Evolutionary conservation across 2,797 vertebrate genomes (phyloP), one percentile per base, ranked within the genome.

Genomic region (Crenichthys baileyi): DNA sequence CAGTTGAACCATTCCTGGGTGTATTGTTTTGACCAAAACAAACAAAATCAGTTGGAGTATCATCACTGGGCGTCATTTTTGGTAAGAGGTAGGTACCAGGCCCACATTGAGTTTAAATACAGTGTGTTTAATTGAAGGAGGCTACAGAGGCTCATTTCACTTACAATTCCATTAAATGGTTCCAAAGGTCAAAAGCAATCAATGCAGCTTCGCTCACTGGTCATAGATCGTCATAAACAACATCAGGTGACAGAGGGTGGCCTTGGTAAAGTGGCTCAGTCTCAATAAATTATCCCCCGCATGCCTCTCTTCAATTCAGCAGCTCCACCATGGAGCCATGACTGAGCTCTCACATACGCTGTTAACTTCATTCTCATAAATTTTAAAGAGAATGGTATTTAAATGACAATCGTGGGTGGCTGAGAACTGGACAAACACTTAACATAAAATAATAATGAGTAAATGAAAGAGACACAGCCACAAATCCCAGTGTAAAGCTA

Each of bases 151-250:
- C 36, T 39, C 31, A 63, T 77, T 13, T 44, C 22, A 68, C 72
- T 70, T 63, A 44, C 22, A 8, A 20, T 77, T 77, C 51, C 15
- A 77, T 7, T 31, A 56, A 67, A 75, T 77, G 70, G 67, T 31
- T 84, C 73, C 79, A 81, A 80, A 83, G 86, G 80, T 89, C 50
- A 83, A 71, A 51, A 71, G 26, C 50, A 78, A 63, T 24, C 24
- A 41, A 41, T 22, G 56, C 48, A 51, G 18, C 48, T 50, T 73
- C 53, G 20, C 6, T 20, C 24, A 0, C 20, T 0, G 51, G 63
- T 76, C 50, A 44, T 50, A 51, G 44, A 60, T 29, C 12, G 20
- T 80, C 70, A 81, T 87, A 86, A 91, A 91, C 48, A 76, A 83
- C 73, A 29, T 29, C 22, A 77, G 5, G 7, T 77, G 82, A 79